Conservation (phyloP, 2,113 vertebrate genomes). For the Pogonocichla stellata region DNA sequence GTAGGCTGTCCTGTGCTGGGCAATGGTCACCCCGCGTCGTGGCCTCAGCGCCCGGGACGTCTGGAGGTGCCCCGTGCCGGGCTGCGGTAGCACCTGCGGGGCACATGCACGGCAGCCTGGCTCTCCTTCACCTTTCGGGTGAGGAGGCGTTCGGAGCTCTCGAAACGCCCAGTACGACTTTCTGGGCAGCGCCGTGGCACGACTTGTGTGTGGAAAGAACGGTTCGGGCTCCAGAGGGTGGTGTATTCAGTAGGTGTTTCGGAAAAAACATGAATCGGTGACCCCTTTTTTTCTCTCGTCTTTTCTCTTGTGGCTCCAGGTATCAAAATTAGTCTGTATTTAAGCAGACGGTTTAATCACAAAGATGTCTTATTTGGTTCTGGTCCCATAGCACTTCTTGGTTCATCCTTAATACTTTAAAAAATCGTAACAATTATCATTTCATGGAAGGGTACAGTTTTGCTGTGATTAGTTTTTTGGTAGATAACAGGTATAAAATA, state of each 20-base stretch:
- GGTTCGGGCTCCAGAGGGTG: not conserved
- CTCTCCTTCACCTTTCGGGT: not conserved
- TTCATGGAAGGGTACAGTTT: not conserved
- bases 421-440: not conserved
- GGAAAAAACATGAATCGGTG: not conserved
- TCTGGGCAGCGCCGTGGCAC: not conserved
- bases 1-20: not conserved
- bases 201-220: not conserved
- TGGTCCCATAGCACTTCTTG: not conserved
- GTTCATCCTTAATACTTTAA: not conserved
- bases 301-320: not conserved
- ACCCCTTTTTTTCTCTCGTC: not conserved
- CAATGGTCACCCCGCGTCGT: not conserved
- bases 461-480: not conserved
- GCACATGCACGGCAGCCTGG: not conserved
- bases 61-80: not conserved
- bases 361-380: not conserved
- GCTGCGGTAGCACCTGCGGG: not conserved
- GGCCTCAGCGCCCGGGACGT: not conserved
- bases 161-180: not conserved
- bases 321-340: not conserved
- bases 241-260: not conserved
- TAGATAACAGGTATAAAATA: not conserved
- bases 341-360: not conserved
- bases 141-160: not conserved